phyloP scores from a whole-genome alignment of 2,113 vertebrate species.

The Egretta garzetta region DNA sequence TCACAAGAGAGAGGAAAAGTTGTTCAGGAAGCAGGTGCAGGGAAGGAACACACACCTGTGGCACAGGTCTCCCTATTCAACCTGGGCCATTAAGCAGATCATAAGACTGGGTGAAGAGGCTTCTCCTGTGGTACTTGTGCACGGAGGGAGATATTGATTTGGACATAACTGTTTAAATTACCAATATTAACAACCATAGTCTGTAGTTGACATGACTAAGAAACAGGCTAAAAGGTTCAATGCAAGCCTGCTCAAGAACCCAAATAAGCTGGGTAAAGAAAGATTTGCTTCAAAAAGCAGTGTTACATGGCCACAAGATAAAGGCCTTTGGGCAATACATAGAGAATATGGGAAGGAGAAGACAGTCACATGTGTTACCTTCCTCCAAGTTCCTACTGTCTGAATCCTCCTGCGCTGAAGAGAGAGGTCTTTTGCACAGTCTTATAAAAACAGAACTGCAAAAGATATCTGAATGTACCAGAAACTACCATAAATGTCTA shows the following conservation, averaged over 20 bases:
- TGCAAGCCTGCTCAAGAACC: not conserved
- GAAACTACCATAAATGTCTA: not conserved
- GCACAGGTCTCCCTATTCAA: not conserved
- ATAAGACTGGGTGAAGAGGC: not conserved
- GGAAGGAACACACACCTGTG: not conserved
- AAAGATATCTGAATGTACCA: not conserved
- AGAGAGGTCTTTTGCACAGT: not conserved
- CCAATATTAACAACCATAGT: not conserved
- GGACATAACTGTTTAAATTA: not conserved
- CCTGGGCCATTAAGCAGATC: not conserved
- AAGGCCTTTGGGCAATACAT: rapidly evolving
- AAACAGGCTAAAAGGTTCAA: not conserved
- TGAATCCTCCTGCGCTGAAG: not conserved
- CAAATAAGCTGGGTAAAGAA: not conserved
- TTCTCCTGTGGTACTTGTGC: not conserved
- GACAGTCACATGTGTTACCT: not conserved
- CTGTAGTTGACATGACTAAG: not conserved
- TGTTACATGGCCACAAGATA: not conserved
- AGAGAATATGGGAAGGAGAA: not conserved
- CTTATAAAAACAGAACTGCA: not conserved
- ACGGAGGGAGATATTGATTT: not conserved
- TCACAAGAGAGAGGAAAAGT: not conserved
- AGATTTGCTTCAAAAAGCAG: not conserved
- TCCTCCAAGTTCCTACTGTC: not conserved
- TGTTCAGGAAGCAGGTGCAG: not conserved